Evolutionary conservation across 2,888 invertebrate species (phyloP).

Genomic region (Agriopis leucophaearia): DNA sequence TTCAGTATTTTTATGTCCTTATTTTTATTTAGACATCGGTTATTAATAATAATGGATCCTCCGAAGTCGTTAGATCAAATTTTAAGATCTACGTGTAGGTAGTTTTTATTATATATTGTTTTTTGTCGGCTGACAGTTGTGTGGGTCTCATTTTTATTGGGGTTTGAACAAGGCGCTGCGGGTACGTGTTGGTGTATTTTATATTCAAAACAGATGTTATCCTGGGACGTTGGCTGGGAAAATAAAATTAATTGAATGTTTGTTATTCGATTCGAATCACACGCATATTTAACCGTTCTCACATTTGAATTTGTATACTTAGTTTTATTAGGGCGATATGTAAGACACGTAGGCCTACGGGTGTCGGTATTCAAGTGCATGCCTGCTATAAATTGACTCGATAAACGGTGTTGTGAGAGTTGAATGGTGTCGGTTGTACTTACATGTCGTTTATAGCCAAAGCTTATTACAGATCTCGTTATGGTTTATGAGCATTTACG

Average conservation of each 20-base stretch:
- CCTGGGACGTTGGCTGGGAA: conserved; percentile 72
- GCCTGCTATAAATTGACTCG: conserved; percentile 39
- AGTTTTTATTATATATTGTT: conserved; percentile 55
- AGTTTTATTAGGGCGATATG: conserved; percentile 49
- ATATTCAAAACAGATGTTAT: conserved; percentile 85
- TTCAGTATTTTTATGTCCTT: conserved; percentile 73
- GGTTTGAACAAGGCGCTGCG: conserved; percentile 70
- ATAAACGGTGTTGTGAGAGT: conserved; percentile 32
- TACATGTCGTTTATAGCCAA: conserved; percentile 35
- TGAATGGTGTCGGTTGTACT: conserved; percentile 25
- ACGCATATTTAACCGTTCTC: conserved; percentile 74
- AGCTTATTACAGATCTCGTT: conserved; percentile 58
- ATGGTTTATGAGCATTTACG: conserved; percentile 52
- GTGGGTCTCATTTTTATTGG: conserved; percentile 77
- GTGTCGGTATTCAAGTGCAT: conserved; percentile 51
- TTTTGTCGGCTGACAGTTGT: conserved; percentile 77
- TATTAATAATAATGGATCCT: conserved; percentile 85
- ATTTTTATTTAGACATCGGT: conserved; percentile 84
- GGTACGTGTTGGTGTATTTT: conserved; percentile 74
- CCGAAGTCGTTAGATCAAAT: conserved; percentile 80
- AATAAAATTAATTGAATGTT: conserved; percentile 83
- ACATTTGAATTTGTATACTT: conserved; percentile 62
- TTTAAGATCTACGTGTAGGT: conserved; percentile 79
- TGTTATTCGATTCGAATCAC: conserved; percentile 77
- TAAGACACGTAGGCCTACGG: conserved; percentile 47